Evolutionary conservation across 2,888 invertebrate species (phyloP).

Genomic region (Hecatera dysodea): DNA sequence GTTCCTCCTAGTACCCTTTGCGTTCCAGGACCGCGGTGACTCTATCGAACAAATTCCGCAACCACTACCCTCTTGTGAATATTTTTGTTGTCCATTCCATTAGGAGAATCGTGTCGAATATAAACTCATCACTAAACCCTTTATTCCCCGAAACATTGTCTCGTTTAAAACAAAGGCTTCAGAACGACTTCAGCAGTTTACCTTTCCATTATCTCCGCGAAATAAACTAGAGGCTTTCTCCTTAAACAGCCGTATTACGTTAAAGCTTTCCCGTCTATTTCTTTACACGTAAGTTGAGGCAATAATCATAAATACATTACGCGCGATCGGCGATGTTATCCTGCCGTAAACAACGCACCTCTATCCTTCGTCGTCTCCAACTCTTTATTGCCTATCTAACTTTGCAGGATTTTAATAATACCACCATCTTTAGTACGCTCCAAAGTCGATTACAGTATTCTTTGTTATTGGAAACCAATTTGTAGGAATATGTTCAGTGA

Average conservation of each 20-base stretch:
- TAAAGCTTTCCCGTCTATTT: constrained; percentile 69
- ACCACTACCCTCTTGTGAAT: no score
- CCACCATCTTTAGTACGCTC: constrained; percentile 68
- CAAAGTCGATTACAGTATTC: constrained; percentile 64
- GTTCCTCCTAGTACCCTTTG: no score
- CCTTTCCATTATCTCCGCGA: constrained; percentile 50
- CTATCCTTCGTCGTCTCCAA: constrained; percentile 72
- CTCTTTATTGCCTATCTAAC: constrained; percentile 89
- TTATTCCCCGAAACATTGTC: constrained; percentile 28
- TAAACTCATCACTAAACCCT: constrained; percentile 31
- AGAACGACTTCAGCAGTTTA: constrained; percentile 41
- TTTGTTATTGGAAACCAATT: constrained; percentile 68
- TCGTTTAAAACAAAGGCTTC: constrained; percentile 39
- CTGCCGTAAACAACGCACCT: constrained; percentile 87
- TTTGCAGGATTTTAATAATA: constrained; percentile 87
- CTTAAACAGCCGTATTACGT: constrained; percentile 61
- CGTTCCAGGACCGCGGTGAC: no score
- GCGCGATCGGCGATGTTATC: constrained; percentile 87
- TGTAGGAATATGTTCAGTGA: constrained; percentile 58
- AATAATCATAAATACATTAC: constrained; percentile 91
- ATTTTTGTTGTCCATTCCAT: background rate
- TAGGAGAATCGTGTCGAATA: background rate
- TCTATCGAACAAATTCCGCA: no score
- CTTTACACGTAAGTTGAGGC: constrained; percentile 75
- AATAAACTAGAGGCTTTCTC: constrained; percentile 66